A percentile compares a stretch with the other conserved stretches of the same genome.
Evolutionary conservation across 2,888 invertebrate genomes (phyloP).

Genomic region (Euzophera pinguis): DNA sequence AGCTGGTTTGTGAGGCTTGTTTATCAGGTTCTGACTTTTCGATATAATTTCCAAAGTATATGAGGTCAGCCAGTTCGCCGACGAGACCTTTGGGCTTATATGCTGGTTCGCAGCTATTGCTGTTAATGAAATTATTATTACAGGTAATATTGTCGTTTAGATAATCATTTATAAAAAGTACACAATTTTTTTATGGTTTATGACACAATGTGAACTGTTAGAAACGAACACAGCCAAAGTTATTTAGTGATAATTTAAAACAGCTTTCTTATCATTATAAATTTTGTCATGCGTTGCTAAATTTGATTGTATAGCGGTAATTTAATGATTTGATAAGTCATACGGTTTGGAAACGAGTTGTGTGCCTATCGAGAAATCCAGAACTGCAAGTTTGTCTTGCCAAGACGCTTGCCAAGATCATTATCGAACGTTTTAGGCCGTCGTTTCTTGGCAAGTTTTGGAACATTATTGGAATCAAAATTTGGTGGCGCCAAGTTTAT

Average conservation of each 20-base stretch:
- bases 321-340: slow-evolving; percentile 5
- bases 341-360: slow-evolving; percentile 1
- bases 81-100: not conserved
- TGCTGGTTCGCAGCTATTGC: not conserved
- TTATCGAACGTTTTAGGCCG: slow-evolving; percentile 11
- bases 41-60: slow-evolving; percentile 12
- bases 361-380: slow-evolving; percentile 5
- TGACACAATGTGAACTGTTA: too few relatives aligned
- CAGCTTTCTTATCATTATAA: not conserved
- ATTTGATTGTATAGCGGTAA: not conserved
- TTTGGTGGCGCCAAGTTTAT: slow-evolving; percentile 8
- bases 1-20: slow-evolving; percentile 7
- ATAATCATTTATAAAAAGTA: too few relatives aligned
- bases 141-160: too few relatives aligned
- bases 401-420: slow-evolving; percentile 13
- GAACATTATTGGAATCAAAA: slow-evolving; percentile 9
- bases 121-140: not conserved
- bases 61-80: slow-evolving; percentile 12
- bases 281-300: not conserved
- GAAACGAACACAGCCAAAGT: not conserved
- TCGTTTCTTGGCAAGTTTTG: slow-evolving; percentile 4
- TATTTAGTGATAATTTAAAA: not conserved
- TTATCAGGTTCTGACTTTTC: slow-evolving; percentile 7
- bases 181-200: too few relatives aligned
- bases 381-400: slow-evolving; percentile 8